Base-by-base conservation (phyloP, 92 coral and sea anemone genomes). In the Actinostola sp. region DNA sequence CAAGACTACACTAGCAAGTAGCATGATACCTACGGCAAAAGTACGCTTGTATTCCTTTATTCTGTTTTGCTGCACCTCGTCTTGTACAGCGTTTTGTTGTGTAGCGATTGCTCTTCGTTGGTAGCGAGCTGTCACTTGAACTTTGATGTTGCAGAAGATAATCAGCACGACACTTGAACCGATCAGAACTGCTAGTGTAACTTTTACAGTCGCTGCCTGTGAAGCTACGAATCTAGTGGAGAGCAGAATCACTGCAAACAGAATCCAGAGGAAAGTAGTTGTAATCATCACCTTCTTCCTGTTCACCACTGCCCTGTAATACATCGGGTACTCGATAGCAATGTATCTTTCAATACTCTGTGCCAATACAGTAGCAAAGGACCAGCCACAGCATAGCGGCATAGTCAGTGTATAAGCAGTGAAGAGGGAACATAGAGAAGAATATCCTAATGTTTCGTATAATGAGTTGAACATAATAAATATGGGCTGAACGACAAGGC, bases 311-410 rank as follows among this genome's bases (percentile, higher is more conserved):
- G n/a, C 54, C 17, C 9, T 48, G 54, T 48, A 48, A 21, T 48
- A 48, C n/a, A 48, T 9, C n/a, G 54, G 54, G n/a, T 48, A 21
- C n/a, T 17, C 3, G 3, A 48, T 17, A 48, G 54, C 54, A 17
- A 48, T 48, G 21, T 48, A 48, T 17, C 54, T 48, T 21, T 48
- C 54, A 17, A 48, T 48, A 21, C 13, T 48, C n/a, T 9, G 3
- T 9, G 54, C 54, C 20, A 48, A 17, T 8, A 48, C 4, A 8
- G 54, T 9, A 48, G 17, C 54, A 48, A 9, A 48, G 4, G 54
- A 48, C 54, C 54, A 48, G 4, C 12, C 54, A 48, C 54, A 9
- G 54, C 54, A 48, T 48, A 48, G n/a, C 12, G 54, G 54, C 54
- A 48, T 48, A 9, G 54, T 21, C 54, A 48, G 9, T 3, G 54